phyloP scores from a whole-genome alignment of 2,888 invertebrate genomes.

The Plusia festucae region DNA sequence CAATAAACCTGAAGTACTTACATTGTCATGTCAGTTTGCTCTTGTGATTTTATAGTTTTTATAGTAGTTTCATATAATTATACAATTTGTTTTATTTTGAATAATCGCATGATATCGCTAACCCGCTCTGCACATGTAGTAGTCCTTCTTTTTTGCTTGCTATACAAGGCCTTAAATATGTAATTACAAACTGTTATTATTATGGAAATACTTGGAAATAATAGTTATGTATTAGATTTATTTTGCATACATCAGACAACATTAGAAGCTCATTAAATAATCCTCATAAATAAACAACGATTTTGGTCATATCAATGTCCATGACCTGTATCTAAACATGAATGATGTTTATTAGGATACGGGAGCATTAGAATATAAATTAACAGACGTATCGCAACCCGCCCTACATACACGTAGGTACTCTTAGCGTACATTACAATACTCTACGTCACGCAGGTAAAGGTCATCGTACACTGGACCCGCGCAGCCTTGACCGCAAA shows the following conservation, averaged over 20 bases:
- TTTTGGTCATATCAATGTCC: not conserved
- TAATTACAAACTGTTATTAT: not conserved
- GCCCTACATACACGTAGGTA: conserved; percentile 24
- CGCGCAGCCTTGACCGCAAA: conserved; percentile 83
- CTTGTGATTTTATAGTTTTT: not conserved
- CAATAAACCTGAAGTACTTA: conserved; percentile 13
- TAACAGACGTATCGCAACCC: conserved; percentile 28
- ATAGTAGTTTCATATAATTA: too few relatives aligned
- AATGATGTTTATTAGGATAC: conserved; percentile 19
- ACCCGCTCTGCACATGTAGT: too few relatives aligned
- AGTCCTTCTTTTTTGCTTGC: too few relatives aligned
- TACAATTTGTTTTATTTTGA: not conserved
- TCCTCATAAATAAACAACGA: not conserved
- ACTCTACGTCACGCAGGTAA: conserved; percentile 61
- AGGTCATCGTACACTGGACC: conserved; percentile 73
- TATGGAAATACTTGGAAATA: not conserved
- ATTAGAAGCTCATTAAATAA: not conserved
- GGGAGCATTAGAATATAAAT: conserved; percentile 27
- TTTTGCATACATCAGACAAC: not conserved
- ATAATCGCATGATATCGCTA: not conserved
- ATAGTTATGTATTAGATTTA: not conserved
- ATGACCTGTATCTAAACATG: conserved; percentile 14
- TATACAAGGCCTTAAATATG: too few relatives aligned
- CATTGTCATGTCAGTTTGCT: too few relatives aligned
- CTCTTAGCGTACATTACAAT: conserved; percentile 54